Evolutionary conservation across 2,797 vertebrate genomes (phyloP), one percentile per base, ranked within the genome.

Genomic region (Hemibagrus guttatus): DNA sequence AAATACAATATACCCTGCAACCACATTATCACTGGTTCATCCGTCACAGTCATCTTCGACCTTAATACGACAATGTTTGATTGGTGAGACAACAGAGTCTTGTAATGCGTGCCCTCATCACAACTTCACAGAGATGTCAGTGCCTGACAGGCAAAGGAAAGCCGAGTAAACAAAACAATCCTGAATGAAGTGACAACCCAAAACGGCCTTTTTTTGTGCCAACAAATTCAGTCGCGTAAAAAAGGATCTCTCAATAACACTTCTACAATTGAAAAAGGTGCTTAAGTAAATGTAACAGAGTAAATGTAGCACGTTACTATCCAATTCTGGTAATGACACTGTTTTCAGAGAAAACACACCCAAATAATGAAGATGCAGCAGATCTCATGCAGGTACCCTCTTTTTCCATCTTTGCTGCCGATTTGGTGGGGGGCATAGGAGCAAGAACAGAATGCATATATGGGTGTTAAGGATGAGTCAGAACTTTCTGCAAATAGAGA

Each of bases 391-490:
- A 39, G 13, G 21, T 26, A 61, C 31, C 21, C 16, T 16, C 3
- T 26, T 84, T 84, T 82, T 78, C 3, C 52, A 74, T 85, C 46
- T 80, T 84, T 74, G 49, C 78, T 61, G 58, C 31, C 64, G 49
- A 81, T 79, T 83, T 39, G 85, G 69, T 78, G 81, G 74, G 81
- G n/a, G 52, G 71, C 59, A 58, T 1, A 87, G n/a, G 28, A 49
- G 68, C 17, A 59, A 72, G 59, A 83, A 81, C 64, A n/a, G 74
- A 56, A 7, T 23, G 66, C 78, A 75, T 63, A 83, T 71, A 83
- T 88, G 88, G 72, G 58, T 79, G 74, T 59, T 76, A 80, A 49
- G 31, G 28, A 46, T 84, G 28, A 69, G 56, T 69, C 31, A 85
- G 66, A 59, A 61, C 28, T 28, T 84, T 54, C 28, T 84, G 31